Percentiles rank a stretch among this genome's conserved stretches.
phyloP scores from a whole-genome alignment of 2,888 invertebrate species.

The Drosophila diplacantha region DNA sequence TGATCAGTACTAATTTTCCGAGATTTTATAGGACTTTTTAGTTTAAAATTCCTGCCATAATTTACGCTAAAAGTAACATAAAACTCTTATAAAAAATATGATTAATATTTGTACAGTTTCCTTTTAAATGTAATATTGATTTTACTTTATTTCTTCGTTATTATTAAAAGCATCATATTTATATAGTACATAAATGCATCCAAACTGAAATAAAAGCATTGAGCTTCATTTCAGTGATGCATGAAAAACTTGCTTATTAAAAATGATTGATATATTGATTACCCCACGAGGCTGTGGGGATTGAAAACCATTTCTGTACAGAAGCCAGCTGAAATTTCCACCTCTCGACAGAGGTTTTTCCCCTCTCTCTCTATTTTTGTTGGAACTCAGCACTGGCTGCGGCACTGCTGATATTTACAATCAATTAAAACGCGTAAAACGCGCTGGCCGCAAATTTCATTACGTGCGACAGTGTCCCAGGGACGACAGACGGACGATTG shows the following conservation, averaged over 20 bases:
- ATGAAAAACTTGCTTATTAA: conserved; percentile 11
- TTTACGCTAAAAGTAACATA: neutral
- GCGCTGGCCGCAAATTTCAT: conserved; percentile 64
- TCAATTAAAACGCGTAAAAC: conserved; percentile 65
- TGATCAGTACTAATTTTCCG: neutral
- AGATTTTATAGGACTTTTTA: neutral
- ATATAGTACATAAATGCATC: neutral
- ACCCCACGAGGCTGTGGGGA: neutral
- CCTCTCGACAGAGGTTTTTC: neutral
- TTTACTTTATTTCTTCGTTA: neutral
- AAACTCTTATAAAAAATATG: neutral
- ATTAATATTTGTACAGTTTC: neutral
- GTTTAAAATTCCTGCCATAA: neutral
- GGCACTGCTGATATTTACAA: conserved; percentile 61
- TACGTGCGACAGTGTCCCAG: conserved; percentile 38
- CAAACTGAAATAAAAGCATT: neutral
- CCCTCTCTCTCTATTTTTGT: conserved; percentile 1
- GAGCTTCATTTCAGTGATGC: conserved; percentile 1
- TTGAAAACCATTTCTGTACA: conserved; percentile 6
- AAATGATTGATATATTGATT: conserved; percentile 15
- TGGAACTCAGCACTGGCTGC: conserved; percentile 26
- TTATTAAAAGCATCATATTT: neutral
- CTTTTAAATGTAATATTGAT: too few relatives aligned
- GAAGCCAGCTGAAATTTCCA: conserved; percentile 1
- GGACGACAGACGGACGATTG: conserved; percentile 15